Evolutionary conservation across 2,797 vertebrate species (phyloP), one percentile per base, ranked within the genome.

Genomic region (Clamator glandarius): DNA sequence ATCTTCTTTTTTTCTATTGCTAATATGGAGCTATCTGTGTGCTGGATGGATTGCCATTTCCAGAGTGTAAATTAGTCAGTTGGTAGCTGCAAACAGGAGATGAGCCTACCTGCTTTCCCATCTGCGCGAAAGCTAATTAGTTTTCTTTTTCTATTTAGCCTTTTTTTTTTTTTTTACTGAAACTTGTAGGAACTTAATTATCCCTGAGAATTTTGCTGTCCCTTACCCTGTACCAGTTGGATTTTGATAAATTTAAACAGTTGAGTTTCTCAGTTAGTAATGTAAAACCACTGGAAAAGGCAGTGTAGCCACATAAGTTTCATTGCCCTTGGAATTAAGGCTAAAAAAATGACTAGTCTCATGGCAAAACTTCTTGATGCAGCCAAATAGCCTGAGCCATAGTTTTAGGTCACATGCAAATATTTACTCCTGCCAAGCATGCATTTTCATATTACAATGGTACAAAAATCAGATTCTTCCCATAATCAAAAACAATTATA

Each of bases 91-190:
- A 73, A 78, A 67, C 42, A 8, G 2, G 42, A 93, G 63, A 86
- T 86, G 62, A 90, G 58, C 57, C 69, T 93, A 90, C 87, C 89
- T 93, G 80, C 46, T 86, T 77, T 83, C 29, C 69, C n/a, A 68
- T 92, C 62, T 81, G 58, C n/a, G 42, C 36, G 20, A 88, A 41
- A 42, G 41, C 66, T 84, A 78, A 83, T 91, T 88, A 75, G 51
- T 35, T 88, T 64, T 25, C 25, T 63, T 83, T 52, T 46, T 39
- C 51, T 70, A 14, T 82, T 87, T 58, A 70, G 28, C n/a, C 21
- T 70, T 31, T 14, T 54, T 61, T 8, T 36, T 36, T 54, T 54
- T 62, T 75, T 69, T 13, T 4, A 9, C n/a, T 54, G 36, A 72
- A 78, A 64, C 6, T 61, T 75, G 24, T 44, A 62, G 55, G 51